Conservation (phyloP, 2,888 invertebrate species). For the Altica lythri region DNA sequence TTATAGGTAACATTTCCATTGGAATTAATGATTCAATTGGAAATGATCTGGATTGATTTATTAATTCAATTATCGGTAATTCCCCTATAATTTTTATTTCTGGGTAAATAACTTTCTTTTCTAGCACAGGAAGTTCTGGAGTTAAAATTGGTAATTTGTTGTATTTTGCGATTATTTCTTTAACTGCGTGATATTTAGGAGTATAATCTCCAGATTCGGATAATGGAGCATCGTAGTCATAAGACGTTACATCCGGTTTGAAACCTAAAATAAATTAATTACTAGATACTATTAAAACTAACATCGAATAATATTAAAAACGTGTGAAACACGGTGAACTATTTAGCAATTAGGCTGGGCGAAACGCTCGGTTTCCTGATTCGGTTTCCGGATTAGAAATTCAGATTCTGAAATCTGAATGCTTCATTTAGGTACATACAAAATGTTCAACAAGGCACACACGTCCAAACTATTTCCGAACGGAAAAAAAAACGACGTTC, state of each 20-base stretch:
- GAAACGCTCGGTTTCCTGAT: too few relatives aligned
- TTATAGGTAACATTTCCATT: slow-evolving; percentile 51
- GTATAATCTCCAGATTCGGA: slow-evolving; percentile 88
- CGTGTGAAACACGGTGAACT: too few relatives aligned
- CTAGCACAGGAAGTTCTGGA: slow-evolving; percentile 50
- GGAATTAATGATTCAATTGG: slow-evolving; percentile 32
- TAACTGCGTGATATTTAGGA: slow-evolving; percentile 66
- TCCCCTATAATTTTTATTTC: slow-evolving; percentile 30
- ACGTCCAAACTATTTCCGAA: too few relatives aligned
- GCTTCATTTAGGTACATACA: too few relatives aligned
- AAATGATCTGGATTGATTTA: background rate
- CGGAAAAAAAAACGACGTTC: too few relatives aligned
- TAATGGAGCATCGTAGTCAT: slow-evolving; percentile 81
- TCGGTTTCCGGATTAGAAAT: too few relatives aligned
- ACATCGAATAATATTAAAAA: too few relatives aligned
- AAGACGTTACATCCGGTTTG: slow-evolving; percentile 50
- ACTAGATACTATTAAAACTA: too few relatives aligned
- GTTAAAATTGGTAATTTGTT: slow-evolving; percentile 45
- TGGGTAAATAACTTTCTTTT: slow-evolving; percentile 49
- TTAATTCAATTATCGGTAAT: slow-evolving; percentile 12
- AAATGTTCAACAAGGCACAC: too few relatives aligned
- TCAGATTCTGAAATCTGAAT: too few relatives aligned
- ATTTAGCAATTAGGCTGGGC: too few relatives aligned
- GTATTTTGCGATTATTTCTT: slow-evolving; percentile 58
- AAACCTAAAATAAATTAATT: too few relatives aligned